These are phyloP conservation scores for Parasteatoda lunata DNA, from an alignment of 2,888 invertebrate species.

Conservation along the genomic window DNA sequence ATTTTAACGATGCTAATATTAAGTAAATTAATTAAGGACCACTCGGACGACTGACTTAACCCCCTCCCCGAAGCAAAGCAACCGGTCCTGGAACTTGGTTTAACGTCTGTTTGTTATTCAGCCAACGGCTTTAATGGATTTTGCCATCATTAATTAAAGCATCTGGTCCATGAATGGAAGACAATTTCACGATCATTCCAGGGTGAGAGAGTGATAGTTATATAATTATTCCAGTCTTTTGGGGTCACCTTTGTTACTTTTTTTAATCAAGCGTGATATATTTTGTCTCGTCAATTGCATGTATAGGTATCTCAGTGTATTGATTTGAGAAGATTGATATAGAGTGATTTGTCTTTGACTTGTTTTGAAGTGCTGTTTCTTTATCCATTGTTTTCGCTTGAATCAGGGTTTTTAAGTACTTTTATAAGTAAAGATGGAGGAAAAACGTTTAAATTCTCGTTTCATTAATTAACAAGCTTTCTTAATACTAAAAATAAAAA, in stretches of 20 bases:
- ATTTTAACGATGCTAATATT: constrained; percentile 9
- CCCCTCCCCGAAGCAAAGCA: background rate
- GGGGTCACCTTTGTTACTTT: background rate
- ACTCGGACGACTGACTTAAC: background rate
- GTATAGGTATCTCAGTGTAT: too few relatives aligned
- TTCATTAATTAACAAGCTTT: too few relatives aligned
- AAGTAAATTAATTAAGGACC: constrained; percentile 13
- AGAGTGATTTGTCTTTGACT: too few relatives aligned
- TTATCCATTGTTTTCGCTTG: too few relatives aligned
- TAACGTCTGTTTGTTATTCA: constrained; percentile 6
- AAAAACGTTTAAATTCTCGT: too few relatives aligned
- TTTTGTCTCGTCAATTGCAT: too few relatives aligned
- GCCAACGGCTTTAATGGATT: constrained; percentile 14
- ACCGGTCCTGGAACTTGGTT: background rate
- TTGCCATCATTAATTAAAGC: constrained; percentile 4
- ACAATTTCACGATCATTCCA: background rate
- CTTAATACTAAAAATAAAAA: too few relatives aligned
- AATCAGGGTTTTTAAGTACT: too few relatives aligned
- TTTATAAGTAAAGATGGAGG: too few relatives aligned
- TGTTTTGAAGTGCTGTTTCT: too few relatives aligned
- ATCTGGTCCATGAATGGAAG: background rate
- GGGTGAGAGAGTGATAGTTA: background rate
- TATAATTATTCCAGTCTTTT: background rate
- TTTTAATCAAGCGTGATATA: background rate
- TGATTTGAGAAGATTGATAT: too few relatives aligned